Percentiles rank a stretch among this genome's conserved stretches.
These are phyloP conservation scores for Andrena trimmerana DNA, from an alignment of 2,888 invertebrate genomes.

Conservation along the genomic window DNA sequence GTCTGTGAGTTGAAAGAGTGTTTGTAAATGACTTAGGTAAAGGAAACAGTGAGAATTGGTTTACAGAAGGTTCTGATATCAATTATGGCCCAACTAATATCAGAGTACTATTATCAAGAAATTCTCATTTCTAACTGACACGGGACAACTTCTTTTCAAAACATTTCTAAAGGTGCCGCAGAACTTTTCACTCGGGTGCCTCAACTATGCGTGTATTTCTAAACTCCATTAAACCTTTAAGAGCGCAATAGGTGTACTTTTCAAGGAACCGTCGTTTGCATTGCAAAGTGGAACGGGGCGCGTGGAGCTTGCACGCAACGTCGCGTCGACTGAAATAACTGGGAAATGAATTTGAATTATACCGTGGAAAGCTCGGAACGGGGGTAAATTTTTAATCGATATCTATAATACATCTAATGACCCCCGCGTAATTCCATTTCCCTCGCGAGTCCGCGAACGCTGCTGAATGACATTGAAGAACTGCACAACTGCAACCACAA, in stretches of 20 bases:
- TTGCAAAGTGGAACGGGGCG: conserved; percentile 12
- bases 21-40: too few species aligned
- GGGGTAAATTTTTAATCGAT: conserved; percentile 4
- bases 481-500: not conserved
- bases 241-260: conserved; percentile 2
- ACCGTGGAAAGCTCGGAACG: not conserved
- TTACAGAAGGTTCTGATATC: too few species aligned
- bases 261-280: conserved; percentile 30
- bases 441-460: not conserved
- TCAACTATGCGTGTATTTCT: not conserved
- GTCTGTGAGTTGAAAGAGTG: too few species aligned
- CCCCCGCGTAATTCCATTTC: not conserved
- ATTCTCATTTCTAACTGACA: too few species aligned
- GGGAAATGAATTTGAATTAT: not conserved
- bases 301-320: conserved; percentile 25
- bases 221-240: conserved; percentile 24
- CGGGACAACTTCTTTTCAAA: too few species aligned
- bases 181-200: not conserved
- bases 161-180: too few species aligned
- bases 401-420: not conserved
- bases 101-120: too few species aligned
- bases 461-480: conserved; percentile 19
- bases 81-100: too few species aligned
- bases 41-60: too few species aligned
- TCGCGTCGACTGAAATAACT: not conserved